These are phyloP conservation scores for Chalcis sispes DNA, from an alignment of 2,888 invertebrate species.

Conservation along the genomic window DNA sequence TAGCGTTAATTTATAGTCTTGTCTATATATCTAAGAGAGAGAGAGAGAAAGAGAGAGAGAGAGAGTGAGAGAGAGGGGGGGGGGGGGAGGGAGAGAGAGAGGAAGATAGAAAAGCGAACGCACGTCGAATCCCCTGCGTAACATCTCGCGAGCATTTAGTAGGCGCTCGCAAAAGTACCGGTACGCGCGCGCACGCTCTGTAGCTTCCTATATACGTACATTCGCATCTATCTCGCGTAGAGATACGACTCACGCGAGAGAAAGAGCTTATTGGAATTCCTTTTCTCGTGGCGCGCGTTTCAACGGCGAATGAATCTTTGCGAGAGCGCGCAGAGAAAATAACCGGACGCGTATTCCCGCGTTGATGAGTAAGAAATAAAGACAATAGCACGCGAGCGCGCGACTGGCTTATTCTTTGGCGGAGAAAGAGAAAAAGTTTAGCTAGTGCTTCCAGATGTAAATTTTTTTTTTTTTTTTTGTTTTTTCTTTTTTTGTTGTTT, in stretches of 20 bases:
- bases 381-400: not conserved
- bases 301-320: conserved; percentile 15
- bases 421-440: conserved; percentile 25
- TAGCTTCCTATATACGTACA: not conserved
- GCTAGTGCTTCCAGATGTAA: conserved; percentile 36
- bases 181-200: no score
- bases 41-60: no score
- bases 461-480: not conserved
- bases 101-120: no score
- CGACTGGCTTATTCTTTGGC: conserved; percentile 3
- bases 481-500: no score
- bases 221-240: not conserved
- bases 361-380: conserved; percentile 33
- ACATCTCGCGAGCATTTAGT: no score
- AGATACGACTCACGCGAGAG: not conserved
- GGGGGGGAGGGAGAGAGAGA: no score
- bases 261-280: not conserved
- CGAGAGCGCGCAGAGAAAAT: not conserved
- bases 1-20: no score
- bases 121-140: no score
- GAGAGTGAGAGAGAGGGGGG: no score
- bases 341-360: not conserved
- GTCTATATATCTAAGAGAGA: no score
- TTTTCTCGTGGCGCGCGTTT: conserved; percentile 9
- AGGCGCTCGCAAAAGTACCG: no score